Base-by-base conservation (phyloP, 2,113 vertebrate genomes). In the Acrocephalus arundinaceus region DNA sequence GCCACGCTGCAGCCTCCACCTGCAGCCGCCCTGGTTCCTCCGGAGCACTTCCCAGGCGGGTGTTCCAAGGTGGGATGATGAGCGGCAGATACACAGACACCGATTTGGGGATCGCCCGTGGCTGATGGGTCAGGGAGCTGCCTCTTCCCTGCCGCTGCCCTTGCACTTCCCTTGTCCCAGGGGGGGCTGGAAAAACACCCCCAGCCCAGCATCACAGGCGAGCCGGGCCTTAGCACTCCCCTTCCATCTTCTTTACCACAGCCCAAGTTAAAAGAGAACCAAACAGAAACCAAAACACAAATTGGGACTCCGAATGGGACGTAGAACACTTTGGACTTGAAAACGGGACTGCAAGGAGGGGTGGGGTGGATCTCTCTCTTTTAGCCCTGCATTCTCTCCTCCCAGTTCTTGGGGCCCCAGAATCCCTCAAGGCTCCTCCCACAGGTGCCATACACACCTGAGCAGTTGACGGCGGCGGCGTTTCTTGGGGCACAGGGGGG, bases 201-300 rank as follows among this genome's bases (percentile, higher is more conserved):
- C 78, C 72, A 52, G 19, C 68, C 27, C 67, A 8, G 1, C 0
- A 3, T 41, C 37, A 67, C 24, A 17, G 35, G 41, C 7, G 1
- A 70, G 66, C 52, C 0, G 2, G 33, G 28, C 31, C 68, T 89
- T 33, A 25, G 54, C 88, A 17, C 57, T 85, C 81, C 71, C 74
- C 66, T 92, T 61, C 43, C 58, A 18, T 33, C 85, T 55, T 76
- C 71, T 90, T 90, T 54, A 87, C 63, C 83, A 91, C 55, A 72
- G 59, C 77, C 78, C 95, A 87, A 63, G 59, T 72, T 10, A 22
- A 43, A 93, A 87, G 7, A 87, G 77, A 95, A 85, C 85, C 88
- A 43, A 91, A 95, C 73, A 35, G 88, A 95, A 95, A 78, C 85
- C 66, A 30, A 81, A 96, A 84, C 83, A 96, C 91, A 74, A 94